Evolutionary conservation across 35 echinoderm and acorn worm genomes (phyloP).

Genomic region (Apostichopus californicus): DNA sequence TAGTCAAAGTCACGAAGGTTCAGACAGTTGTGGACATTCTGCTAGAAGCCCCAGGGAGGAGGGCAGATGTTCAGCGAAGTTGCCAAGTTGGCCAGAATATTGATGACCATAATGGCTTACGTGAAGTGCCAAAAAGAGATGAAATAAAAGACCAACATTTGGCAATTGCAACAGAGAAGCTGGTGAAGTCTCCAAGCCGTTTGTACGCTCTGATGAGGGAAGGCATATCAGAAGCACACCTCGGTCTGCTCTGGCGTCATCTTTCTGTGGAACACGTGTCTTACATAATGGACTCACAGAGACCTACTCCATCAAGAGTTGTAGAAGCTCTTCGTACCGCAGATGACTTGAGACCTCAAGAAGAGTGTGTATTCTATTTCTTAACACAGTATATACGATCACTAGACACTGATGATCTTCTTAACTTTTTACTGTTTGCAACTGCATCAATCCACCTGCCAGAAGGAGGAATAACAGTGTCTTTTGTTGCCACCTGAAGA

Average conservation of each 20-base stretch:
- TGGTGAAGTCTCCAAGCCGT: neutral
- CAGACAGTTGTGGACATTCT: conserved; percentile 31
- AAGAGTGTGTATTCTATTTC: conserved; percentile 6
- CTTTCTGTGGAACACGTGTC: neutral
- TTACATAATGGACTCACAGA: neutral
- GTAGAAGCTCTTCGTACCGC: neutral
- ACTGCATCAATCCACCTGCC: conserved; percentile 23
- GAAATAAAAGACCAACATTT: conserved; percentile 14
- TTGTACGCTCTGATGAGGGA: conserved; percentile 3
- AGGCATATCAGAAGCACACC: neutral
- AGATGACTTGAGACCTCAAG: neutral
- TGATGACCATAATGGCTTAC: neutral
- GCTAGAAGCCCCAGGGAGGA: neutral
- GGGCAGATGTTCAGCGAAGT: conserved; percentile 40
- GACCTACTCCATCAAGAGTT: neutral
- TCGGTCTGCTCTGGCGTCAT: neutral
- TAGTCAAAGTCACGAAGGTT: neutral
- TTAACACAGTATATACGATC: neutral
- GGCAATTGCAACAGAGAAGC: neutral
- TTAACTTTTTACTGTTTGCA: conserved; percentile 1
- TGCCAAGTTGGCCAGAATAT: neutral
- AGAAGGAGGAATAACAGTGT: neutral
- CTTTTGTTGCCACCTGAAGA: neutral
- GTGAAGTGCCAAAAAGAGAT: neutral
- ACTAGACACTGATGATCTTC: neutral